Percentiles rank a stretch among this genome's conserved stretches.
These are phyloP conservation scores for Macropus fuliginosus DNA, from an alignment of 2,797 vertebrate genomes.

Conservation along the genomic window DNA sequence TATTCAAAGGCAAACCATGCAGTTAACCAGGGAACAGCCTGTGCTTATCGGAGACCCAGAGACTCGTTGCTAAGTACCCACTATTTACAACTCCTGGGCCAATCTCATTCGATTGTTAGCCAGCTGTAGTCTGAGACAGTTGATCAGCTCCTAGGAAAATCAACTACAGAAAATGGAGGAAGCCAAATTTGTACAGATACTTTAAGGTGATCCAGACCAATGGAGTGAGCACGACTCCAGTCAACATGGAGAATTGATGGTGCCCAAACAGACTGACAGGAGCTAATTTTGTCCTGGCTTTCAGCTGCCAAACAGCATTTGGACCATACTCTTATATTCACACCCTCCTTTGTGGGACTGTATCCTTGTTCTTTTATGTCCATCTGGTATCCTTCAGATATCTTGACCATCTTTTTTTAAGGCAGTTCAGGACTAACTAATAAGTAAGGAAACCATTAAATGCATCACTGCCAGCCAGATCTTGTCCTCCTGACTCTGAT, in stretches of 20 bases:
- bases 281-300: constrained; percentile 51
- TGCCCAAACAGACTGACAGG: constrained; percentile 15
- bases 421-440: not conserved
- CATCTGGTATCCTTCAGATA: not conserved
- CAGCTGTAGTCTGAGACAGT: constrained; percentile 69
- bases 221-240: not conserved
- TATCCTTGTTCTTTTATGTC: not conserved
- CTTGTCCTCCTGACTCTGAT: constrained; percentile 8
- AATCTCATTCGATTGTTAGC: not conserved
- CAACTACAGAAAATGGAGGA: constrained; percentile 53
- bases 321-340: constrained; percentile 20
- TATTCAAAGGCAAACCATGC: constrained; percentile 63
- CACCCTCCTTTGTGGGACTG: not conserved
- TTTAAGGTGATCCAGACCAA: constrained; percentile 59
- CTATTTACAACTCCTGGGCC: constrained; percentile 67
- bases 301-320: constrained; percentile 55
- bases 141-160: constrained; percentile 33
- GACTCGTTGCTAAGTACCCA: constrained; percentile 83
- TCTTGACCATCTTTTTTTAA: not conserved
- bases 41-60: constrained; percentile 76
- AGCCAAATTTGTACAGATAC: not conserved
- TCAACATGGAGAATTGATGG: constrained; percentile 22
- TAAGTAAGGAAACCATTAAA: not conserved
- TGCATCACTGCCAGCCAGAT: not conserved
- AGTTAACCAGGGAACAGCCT: constrained; percentile 72